Base-by-base conservation (phyloP, 2,888 invertebrate genomes). In the Lepidonotus clava region DNA sequence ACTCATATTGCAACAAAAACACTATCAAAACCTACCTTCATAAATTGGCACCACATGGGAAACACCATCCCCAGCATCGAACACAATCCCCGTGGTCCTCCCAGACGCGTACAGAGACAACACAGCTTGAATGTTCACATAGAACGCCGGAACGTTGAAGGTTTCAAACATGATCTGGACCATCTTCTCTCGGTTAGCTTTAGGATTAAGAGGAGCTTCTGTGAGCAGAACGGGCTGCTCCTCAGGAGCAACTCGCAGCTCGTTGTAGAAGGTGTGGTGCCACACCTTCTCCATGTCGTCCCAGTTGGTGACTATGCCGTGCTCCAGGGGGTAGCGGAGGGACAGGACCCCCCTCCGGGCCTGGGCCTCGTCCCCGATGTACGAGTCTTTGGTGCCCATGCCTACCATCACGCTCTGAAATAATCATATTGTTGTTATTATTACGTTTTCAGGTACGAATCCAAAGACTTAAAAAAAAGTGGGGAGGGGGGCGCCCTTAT, bases 61-160 rank as follows among this genome's bases (percentile, higher is more conserved):
- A 2, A 90, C 91, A 14, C 91, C 91, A 56, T 91, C 91, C 11
- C 91, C 91, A 40, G 90, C 89, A 66, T 91, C 91, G 8, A 89
- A 88, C 1, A 91, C 91, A 46, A 91, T 85, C 0, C 91, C 91
- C 1, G 98, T 98, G 95, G 98, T 98, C 96, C 98, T 97, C 38
- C 91, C 91, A 32, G 91, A 89, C n/a, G 90, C 89, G 80, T 91
- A 91, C 46, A 91, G 89, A 5, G 91, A 91, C 86, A 91, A 80
- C 4, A 91, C 90, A 40, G 91, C 91, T 86, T 91, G 76, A 36
- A 91, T 91, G 11, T 87, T 87, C 2, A 91, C 91, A 56, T 91
- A 91, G 76, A 91, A 89, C 14, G 90, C 91, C 5, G 90, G 91
- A 0, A 53, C 46, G 28, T 89, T 88, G 87, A 89, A 89, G 18